Evolutionary conservation across 2,888 invertebrate genomes (phyloP).

Genomic region (Electrophaes corylata): DNA sequence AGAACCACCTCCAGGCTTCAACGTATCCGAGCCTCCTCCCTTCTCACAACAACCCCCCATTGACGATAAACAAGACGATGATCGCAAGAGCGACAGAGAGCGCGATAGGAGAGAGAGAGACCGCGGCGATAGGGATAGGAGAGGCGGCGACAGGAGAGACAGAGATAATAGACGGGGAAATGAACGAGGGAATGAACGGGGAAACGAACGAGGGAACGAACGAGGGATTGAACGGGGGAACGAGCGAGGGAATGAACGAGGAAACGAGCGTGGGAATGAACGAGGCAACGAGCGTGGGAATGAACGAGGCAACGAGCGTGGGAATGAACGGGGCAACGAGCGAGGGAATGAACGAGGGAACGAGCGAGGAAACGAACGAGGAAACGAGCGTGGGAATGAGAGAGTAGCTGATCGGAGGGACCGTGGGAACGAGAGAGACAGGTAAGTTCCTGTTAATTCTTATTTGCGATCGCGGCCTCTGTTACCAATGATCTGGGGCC

Average conservation of each 20-base stretch:
- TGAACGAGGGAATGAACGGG: conserved; percentile 29
- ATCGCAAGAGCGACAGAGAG: conserved; percentile 37
- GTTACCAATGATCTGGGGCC: too few relatives aligned
- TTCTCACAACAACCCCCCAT: conserved; percentile 58
- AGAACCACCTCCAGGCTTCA: conserved; percentile 73
- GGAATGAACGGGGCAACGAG: neutral
- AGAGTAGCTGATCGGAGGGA: conserved; percentile 27
- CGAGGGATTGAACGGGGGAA: conserved; percentile 14
- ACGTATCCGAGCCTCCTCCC: conserved; percentile 58
- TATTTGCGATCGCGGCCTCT: too few relatives aligned
- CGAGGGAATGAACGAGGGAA: conserved; percentile 6
- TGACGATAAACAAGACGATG: conserved; percentile 57
- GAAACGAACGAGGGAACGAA: conserved; percentile 28
- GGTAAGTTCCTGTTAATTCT: neutral
- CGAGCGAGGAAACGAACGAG: conserved; percentile 17
- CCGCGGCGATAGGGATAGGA: conserved; percentile 55
- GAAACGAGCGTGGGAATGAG: conserved; percentile 33
- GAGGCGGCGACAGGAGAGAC: conserved; percentile 50
- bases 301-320: neutral
- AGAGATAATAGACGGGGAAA: conserved; percentile 29
- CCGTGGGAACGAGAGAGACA: conserved; percentile 29
- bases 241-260: neutral
- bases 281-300: too few relatives aligned
- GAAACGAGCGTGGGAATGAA: neutral
- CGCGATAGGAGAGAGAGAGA: conserved; percentile 55